Conservation (phyloP, 2,113 vertebrate genomes). For the Nothoprocta pentlandii region DNA sequence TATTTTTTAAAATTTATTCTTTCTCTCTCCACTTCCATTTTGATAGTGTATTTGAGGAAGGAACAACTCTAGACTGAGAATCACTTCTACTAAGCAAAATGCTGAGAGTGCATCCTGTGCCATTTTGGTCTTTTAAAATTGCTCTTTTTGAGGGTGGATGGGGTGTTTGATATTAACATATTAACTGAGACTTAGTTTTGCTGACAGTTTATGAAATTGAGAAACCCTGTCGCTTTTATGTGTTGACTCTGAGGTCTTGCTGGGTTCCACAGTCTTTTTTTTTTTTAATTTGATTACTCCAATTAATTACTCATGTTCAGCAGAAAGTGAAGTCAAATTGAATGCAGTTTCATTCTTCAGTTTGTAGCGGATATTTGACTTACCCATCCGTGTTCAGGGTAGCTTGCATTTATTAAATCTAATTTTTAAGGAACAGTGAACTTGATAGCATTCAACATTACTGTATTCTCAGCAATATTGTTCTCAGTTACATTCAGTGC, state of each 20-base stretch:
- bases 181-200: background rate
- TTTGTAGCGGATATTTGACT: background rate
- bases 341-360: background rate
- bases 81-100: background rate
- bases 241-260: background rate
- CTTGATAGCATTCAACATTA: background rate
- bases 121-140: constrained; percentile 1
- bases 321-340: background rate
- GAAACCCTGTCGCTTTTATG: background rate
- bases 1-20: background rate
- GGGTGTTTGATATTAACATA: background rate
- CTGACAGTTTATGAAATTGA: background rate
- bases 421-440: background rate
- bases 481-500: constrained; percentile 53
- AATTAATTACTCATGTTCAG: background rate
- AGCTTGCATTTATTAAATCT: background rate
- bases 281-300: background rate
- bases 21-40: background rate
- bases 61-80: constrained; percentile 34
- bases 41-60: constrained; percentile 17
- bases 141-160: background rate
- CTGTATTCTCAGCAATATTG: background rate
- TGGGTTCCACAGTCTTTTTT: background rate
- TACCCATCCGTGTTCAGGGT: background rate
- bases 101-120: background rate